Conservation (phyloP, 2,797 vertebrate species). For the Phrynocephalus vlangalii region DNA sequence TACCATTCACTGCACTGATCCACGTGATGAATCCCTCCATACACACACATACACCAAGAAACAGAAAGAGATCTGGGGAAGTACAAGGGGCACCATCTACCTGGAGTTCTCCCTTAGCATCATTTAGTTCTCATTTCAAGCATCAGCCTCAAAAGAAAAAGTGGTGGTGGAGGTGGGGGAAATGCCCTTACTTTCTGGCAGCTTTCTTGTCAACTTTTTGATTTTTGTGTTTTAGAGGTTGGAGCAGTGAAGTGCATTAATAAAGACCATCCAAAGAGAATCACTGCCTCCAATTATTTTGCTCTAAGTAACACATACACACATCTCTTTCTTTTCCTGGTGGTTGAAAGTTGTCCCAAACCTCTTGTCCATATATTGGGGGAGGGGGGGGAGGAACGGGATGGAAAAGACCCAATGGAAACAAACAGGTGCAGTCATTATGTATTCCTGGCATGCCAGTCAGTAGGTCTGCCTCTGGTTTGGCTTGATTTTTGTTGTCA, state of each 20-base stretch:
- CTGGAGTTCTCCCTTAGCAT: background rate
- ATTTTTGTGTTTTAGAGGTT: background rate
- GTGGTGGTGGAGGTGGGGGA: background rate
- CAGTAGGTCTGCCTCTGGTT: constrained; percentile 21
- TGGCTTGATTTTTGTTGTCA: constrained; percentile 43
- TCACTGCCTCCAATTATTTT: background rate
- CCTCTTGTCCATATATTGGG: constrained; percentile 15
- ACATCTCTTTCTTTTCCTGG: no score
- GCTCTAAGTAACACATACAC: background rate
- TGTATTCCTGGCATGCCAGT: constrained; percentile 35
- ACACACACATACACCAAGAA: background rate
- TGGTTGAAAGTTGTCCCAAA: constrained; percentile 3
- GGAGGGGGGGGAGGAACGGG: background rate
- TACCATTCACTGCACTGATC: background rate
- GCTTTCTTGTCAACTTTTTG: background rate
- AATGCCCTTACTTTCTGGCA: background rate
- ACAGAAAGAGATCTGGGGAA: background rate
- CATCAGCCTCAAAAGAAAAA: background rate
- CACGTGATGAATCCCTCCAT: no score
- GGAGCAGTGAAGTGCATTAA: background rate
- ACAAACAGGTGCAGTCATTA: constrained; percentile 12
- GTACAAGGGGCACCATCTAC: background rate
- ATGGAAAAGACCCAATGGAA: background rate
- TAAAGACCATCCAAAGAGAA: background rate
- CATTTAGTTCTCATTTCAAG: background rate